These are phyloP conservation scores for Hypercompe scribonia DNA, from an alignment of 2,888 invertebrate genomes.

Conservation along the genomic window DNA sequence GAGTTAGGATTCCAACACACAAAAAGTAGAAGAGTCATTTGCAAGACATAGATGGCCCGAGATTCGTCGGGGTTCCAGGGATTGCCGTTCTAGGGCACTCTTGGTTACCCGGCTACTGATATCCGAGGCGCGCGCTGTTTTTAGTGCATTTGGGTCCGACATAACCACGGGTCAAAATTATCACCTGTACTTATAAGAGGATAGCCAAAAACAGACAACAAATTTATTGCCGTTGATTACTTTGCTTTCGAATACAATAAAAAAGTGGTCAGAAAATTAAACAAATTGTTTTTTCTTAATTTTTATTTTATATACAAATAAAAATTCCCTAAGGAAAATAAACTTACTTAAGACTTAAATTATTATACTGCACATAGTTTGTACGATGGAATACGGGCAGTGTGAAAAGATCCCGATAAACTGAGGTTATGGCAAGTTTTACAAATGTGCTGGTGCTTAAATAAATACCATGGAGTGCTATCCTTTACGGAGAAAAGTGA, in stretches of 20 bases:
- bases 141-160: no score
- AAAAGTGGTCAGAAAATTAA: slow-evolving; percentile 30
- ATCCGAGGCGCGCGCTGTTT: no score
- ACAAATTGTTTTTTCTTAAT: slow-evolving; percentile 55
- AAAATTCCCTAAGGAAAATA: slow-evolving; percentile 78
- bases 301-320: slow-evolving; percentile 83
- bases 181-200: no score
- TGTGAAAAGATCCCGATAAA: slow-evolving; percentile 65
- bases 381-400: slow-evolving; percentile 75
- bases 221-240: background rate
- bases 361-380: slow-evolving; percentile 69
- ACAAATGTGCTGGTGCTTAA: slow-evolving; percentile 48
- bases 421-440: slow-evolving; percentile 61
- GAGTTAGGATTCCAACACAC: no score
- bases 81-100: no score
- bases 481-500: slow-evolving; percentile 35
- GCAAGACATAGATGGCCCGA: no score
- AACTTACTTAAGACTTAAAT: slow-evolving; percentile 79
- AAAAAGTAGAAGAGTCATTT: no score
- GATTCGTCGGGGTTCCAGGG: no score
- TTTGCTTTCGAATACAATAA: background rate
- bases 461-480: slow-evolving; percentile 56
- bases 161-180: no score
- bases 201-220: no score
- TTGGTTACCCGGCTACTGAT: no score